Evolutionary conservation across 2,888 invertebrate species (phyloP).

Genomic region (Cryptus viduatorius): DNA sequence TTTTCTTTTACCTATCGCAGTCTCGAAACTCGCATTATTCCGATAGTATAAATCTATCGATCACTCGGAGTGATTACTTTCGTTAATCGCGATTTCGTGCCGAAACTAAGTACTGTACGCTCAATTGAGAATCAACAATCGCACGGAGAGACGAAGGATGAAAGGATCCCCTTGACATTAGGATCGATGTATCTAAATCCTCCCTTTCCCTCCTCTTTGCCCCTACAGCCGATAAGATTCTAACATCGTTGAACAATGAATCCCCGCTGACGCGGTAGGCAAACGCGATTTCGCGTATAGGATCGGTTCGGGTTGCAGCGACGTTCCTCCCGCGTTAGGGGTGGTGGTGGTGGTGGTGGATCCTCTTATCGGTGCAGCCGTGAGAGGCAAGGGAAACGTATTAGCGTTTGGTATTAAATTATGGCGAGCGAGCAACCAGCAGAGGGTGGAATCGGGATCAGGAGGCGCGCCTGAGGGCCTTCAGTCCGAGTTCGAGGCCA

Average conservation of each 20-base stretch:
- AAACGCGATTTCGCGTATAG: constrained; percentile 11
- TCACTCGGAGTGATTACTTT: not conserved
- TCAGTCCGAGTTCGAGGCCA: constrained; percentile 15
- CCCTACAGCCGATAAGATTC: constrained; percentile 38
- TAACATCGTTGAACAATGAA: constrained; percentile 47
- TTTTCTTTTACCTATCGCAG: not conserved
- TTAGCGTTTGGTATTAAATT: constrained; percentile 83
- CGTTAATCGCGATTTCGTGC: constrained; percentile 11
- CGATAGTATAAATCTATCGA: not conserved
- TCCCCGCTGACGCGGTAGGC: constrained; percentile 48
- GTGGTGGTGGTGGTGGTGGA: constrained; percentile 7
- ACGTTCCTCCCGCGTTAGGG: not conserved
- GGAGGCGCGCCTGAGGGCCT: constrained; percentile 73
- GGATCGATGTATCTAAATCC: constrained; percentile 45
- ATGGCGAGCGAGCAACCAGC: constrained; percentile 74
- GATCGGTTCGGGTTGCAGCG: not conserved
- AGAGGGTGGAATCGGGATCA: constrained; percentile 25
- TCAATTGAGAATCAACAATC: not conserved
- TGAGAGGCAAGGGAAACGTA: constrained; percentile 74
- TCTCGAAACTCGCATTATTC: not conserved
- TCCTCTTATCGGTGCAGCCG: constrained; percentile 75
- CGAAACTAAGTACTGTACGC: constrained; percentile 13
- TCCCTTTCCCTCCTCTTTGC: constrained; percentile 8
- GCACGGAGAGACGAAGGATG: constrained; percentile 2
- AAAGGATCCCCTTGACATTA: not conserved